Evolutionary conservation across 2,113 vertebrate genomes (phyloP).

Genomic region (Pandion haliaetus): DNA sequence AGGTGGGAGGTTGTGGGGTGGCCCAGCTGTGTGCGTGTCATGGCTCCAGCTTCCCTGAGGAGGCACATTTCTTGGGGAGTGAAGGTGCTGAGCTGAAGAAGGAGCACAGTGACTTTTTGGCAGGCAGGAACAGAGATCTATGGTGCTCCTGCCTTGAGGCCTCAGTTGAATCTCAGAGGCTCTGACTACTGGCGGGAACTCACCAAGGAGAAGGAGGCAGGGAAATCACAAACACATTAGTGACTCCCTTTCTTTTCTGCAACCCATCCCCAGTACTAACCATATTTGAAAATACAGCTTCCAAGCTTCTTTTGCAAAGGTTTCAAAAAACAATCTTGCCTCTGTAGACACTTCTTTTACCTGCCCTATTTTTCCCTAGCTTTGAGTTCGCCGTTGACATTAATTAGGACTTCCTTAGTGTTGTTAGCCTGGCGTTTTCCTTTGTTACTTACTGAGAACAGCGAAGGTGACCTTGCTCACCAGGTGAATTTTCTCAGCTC

Average conservation of each 20-base stretch:
- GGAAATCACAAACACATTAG: not conserved
- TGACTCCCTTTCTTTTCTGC: not conserved
- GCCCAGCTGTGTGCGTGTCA: not conserved
- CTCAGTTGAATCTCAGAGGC: not conserved
- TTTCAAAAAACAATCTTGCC: not conserved
- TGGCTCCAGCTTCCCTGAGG: not conserved
- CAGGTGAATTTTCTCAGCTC: conserved; percentile 43
- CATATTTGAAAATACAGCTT: conserved; percentile 19
- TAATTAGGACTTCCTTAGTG: conserved; percentile 47
- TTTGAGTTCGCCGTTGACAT: not conserved
- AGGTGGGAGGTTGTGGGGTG: not conserved
- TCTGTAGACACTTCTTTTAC: not conserved
- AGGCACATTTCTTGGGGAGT: not conserved
- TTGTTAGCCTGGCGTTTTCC: not conserved
- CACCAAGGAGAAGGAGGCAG: not conserved
- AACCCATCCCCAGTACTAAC: conserved; percentile 27
- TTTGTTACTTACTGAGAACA: conserved; percentile 33
- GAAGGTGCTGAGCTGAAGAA: not conserved
- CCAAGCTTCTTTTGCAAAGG: not conserved
- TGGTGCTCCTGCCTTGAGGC: rapidly evolving
- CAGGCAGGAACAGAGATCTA: not conserved
- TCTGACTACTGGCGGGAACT: not conserved
- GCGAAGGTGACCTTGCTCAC: conserved; percentile 24
- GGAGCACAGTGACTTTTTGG: not conserved
- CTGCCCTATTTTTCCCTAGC: not conserved